These are phyloP conservation scores for Podocnemis expansa DNA, from an alignment of 2,113 vertebrate genomes.

Conservation along the genomic window DNA sequence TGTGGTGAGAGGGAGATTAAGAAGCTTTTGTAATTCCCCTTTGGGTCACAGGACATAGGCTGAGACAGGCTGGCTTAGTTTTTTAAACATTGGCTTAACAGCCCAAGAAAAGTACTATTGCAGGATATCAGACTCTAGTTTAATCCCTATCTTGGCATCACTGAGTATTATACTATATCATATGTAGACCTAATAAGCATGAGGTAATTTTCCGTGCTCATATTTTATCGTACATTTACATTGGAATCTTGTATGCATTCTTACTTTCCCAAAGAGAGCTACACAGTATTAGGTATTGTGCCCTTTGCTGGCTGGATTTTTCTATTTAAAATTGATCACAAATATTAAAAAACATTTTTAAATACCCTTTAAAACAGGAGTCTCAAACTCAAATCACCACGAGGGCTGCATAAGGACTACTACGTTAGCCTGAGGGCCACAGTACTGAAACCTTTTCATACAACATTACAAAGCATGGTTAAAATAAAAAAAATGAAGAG, in stretches of 20 bases:
- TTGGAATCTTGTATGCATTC: background rate
- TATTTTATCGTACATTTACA: constrained; percentile 49
- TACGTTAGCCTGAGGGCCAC: too few species aligned
- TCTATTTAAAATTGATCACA: background rate
- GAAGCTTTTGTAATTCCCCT: constrained; percentile 12
- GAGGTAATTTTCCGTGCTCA: constrained; percentile 60
- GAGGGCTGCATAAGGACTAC: too few species aligned
- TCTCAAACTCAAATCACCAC: too few species aligned
- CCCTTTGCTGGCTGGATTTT: background rate
- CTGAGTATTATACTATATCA: constrained; percentile 41
- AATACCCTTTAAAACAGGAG: too few species aligned
- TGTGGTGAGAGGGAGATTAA: accelerated
- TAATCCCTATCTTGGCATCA: constrained; percentile 65
- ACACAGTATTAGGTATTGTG: background rate
- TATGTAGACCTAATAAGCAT: background rate
- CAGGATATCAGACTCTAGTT: constrained; percentile 38
- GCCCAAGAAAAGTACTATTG: constrained; percentile 38
- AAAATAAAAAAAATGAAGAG: too few species aligned
- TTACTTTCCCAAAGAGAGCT: background rate
- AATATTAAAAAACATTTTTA: background rate
- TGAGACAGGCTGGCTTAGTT: background rate
- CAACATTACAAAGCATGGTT: too few species aligned
- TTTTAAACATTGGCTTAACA: constrained; percentile 40
- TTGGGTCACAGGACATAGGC: background rate
- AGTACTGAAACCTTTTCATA: too few species aligned